Conservation (phyloP, 2,888 invertebrate species). For the Drosophila mimetica region DNA sequence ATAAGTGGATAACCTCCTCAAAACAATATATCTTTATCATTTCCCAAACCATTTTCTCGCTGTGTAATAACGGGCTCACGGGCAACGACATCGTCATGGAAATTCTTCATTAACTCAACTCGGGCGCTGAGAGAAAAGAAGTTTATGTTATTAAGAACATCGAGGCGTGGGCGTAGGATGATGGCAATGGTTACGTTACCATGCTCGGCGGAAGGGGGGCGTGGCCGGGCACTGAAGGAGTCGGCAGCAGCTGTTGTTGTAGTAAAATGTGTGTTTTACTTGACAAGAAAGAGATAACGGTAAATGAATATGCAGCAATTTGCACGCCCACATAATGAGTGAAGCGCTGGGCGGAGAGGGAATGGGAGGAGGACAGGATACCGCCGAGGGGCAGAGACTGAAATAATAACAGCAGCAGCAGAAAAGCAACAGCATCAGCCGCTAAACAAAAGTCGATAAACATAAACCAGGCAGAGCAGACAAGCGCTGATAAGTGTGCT, state of each 20-base stretch:
- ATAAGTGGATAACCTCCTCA: too few species aligned
- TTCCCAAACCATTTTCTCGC: neutral
- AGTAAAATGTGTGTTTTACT: conserved; percentile 66
- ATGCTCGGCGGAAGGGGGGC: conserved; percentile 12
- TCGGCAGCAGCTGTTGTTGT: conserved; percentile 59
- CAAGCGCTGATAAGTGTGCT: conserved; percentile 75
- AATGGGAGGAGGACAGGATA: conserved; percentile 9
- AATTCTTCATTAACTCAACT: conserved; percentile 81
- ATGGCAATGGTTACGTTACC: conserved; percentile 7
- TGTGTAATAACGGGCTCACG: conserved; percentile 31
- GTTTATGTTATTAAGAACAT: conserved; percentile 77
- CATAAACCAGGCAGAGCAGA: conserved; percentile 64
- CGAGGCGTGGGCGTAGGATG: conserved; percentile 20
- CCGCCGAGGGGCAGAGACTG: conserved; percentile 57
- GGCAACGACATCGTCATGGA: conserved; percentile 73
- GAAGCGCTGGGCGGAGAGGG: conserved; percentile 4
- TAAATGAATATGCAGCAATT: conserved; percentile 81
- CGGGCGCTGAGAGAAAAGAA: conserved; percentile 66
- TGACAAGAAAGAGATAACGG: conserved; percentile 77
- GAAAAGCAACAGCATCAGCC: conserved; percentile 56
- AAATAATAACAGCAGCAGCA: conserved; percentile 65
- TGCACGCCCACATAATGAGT: conserved; percentile 80
- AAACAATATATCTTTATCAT: too few species aligned
- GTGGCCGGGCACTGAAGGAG: conserved; percentile 13
- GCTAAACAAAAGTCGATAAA: conserved; percentile 80